phyloP scores from a whole-genome alignment of 2,797 vertebrate genomes.

The Potorous gilbertii region DNA sequence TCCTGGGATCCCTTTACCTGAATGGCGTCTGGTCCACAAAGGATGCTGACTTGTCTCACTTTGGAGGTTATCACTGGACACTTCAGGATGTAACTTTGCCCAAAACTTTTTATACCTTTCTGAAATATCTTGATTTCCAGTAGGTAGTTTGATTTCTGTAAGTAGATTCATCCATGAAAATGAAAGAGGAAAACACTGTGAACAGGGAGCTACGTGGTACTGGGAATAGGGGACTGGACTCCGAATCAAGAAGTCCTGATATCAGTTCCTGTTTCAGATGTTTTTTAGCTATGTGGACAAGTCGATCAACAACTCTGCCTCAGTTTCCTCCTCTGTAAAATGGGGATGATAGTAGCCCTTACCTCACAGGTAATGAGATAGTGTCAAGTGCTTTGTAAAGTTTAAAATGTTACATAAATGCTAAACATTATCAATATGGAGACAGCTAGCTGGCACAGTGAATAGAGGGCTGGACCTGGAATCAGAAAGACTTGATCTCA shows the following conservation, averaged over 20 bases:
- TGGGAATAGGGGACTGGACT: too few relatives aligned
- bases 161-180: conserved; percentile 5
- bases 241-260: not conserved
- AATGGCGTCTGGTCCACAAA: conserved; percentile 78
- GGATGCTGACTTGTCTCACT: conserved; percentile 80
- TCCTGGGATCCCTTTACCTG: conserved; percentile 77
- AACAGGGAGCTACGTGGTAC: not conserved
- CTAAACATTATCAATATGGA: not conserved
- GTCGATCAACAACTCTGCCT: not conserved
- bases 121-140: conserved; percentile 80
- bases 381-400: not conserved
- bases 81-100: conserved; percentile 83
- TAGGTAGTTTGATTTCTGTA: conserved; percentile 82
- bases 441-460: not conserved
- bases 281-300: not conserved
- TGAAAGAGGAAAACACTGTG: conserved; percentile 57
- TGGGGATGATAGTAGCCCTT: not conserved
- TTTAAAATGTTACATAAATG: not conserved
- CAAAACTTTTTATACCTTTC: conserved; percentile 81
- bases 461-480: not conserved
- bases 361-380: not conserved
- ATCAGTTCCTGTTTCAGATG: not conserved
- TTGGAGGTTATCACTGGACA: conserved; percentile 80
- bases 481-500: not conserved
- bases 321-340: not conserved